These are phyloP conservation scores for Agonopterix arenella DNA, from an alignment of 2,888 invertebrate genomes.

Conservation along the genomic window DNA sequence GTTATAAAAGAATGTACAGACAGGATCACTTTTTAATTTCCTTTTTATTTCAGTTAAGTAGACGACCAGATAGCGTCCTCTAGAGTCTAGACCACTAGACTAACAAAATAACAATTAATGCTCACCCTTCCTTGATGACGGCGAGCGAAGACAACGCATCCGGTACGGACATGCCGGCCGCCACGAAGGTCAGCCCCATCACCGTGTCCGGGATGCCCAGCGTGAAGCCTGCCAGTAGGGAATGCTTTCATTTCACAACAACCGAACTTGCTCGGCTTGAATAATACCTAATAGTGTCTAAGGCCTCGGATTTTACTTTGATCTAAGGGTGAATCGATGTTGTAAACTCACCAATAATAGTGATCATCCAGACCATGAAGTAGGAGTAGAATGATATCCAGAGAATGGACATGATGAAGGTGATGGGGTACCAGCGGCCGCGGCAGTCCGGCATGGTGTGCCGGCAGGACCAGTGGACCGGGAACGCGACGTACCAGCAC, in stretches of 20 bases:
- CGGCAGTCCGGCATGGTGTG: conserved; percentile 95
- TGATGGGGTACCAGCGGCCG: conserved; percentile 93
- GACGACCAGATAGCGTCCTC: too few species aligned
- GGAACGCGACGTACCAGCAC: conserved; percentile 86
- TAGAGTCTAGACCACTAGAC: too few species aligned
- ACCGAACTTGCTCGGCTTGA: too few species aligned
- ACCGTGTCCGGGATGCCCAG: conserved; percentile 96
- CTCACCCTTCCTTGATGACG: conserved; percentile 93
- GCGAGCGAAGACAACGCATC: conserved; percentile 98
- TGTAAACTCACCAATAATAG: conserved; percentile 89
- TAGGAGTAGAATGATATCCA: conserved; percentile 98
- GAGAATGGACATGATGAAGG: conserved; percentile 94
- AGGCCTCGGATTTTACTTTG: too few species aligned
- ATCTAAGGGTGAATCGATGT: too few species aligned
- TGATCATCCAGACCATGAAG: conserved; percentile 99
- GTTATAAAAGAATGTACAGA: too few species aligned
- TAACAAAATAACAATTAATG: too few species aligned
- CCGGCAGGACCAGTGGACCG: conserved; percentile 89
- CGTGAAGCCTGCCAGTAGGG: conserved; percentile 82
- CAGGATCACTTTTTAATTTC: too few species aligned
- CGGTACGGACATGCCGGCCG: conserved; percentile 96
- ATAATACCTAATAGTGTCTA: too few species aligned
- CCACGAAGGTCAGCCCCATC: conserved; percentile 97
- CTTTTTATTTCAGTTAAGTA: too few species aligned
- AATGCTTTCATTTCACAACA: conserved; percentile 5